Base-by-base conservation (phyloP, 1,140 invertebrate species). In the Vanessa atalanta region DNA sequence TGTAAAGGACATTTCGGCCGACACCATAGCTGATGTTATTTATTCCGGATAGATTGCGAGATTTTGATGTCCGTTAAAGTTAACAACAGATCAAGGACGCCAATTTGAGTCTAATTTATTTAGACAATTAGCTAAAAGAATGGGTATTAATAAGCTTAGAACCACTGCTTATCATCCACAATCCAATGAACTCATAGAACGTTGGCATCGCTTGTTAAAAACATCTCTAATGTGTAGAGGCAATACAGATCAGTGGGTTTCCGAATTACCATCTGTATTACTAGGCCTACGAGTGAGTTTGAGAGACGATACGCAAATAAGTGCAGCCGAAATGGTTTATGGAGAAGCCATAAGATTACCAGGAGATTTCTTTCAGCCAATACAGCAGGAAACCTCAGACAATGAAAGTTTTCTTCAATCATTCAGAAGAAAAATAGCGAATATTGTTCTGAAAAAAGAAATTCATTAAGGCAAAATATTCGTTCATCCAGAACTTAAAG, bases 21-120 rank as follows among this genome's bases (percentile, higher is more conserved):
- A 70, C 20, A 68, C 60, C 3, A 37, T 76, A n/a, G 70, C 70
- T 14, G 16, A 69, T 11, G 51, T 53, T 13, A 26, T 77, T 9
- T 73, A 72, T 20, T 47, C 16, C 0, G 8, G 75, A 88, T 93
- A 87, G 88, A 84, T 93, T 26, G 47, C 76, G 9, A 73, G 88
- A 23, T 94, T 87, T 77, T 90, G 93, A 4, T 63, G 76, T 8
- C 89, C 90, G 9, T 9, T 57, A 0, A 66, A 16, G 11, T 84
- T 94, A 9, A 93, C 88, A 1, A 92, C 86, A 0, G 93, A 94
- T 70, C 85, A 86, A 73, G 91, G 91, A 5, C 47, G 76, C 2
- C 88, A 91, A 77, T 94, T 94, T 65, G 82, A 90, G 70, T 81
- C 77, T 51, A 55, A 70, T 61, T 53, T 90, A 43, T 88, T 86